Conservation (phyloP, 2,888 invertebrate species). For the Dioctria linearis region DNA sequence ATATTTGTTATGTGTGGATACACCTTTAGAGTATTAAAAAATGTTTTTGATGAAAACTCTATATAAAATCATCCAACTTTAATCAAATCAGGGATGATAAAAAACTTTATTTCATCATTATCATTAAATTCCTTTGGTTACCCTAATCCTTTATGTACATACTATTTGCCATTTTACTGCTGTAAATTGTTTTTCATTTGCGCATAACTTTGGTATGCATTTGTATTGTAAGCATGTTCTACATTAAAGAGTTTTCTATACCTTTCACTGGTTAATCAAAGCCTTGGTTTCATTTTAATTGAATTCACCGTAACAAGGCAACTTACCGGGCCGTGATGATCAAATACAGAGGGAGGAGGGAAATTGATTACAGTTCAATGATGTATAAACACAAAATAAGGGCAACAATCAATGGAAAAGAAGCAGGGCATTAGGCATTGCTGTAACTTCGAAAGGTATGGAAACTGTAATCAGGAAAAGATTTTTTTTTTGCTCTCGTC, state of each 20-base stretch:
- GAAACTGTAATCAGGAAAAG: slow-evolving; percentile 46
- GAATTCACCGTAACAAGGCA: slow-evolving; percentile 45
- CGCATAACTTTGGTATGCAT: slow-evolving; percentile 34
- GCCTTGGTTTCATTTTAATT: slow-evolving; percentile 34
- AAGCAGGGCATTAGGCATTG: slow-evolving; percentile 17
- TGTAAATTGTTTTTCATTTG: slow-evolving; percentile 1
- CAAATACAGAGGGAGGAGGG: slow-evolving; percentile 47
- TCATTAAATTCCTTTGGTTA: too few species aligned
- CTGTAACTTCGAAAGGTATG: slow-evolving; percentile 26
- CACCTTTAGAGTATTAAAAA: too few species aligned
- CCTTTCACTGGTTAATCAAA: slow-evolving; percentile 46
- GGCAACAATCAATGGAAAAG: slow-evolving; percentile 46
- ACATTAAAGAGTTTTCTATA: not conserved
- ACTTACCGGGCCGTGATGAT: slow-evolving; percentile 10
- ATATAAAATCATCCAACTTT: too few species aligned
- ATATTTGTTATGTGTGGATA: too few species aligned
- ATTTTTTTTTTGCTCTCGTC: slow-evolving; percentile 5
- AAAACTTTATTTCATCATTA: too few species aligned
- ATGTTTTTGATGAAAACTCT: too few species aligned
- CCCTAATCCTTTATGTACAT: too few species aligned
- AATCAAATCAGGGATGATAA: too few species aligned
- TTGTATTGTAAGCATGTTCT: slow-evolving; percentile 28
- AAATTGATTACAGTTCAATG: slow-evolving; percentile 62
- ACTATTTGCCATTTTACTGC: not conserved
- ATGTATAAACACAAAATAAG: slow-evolving; percentile 59